These are phyloP conservation scores for Merops nubicus DNA, from an alignment of 2,113 vertebrate genomes.

Conservation along the genomic window DNA sequence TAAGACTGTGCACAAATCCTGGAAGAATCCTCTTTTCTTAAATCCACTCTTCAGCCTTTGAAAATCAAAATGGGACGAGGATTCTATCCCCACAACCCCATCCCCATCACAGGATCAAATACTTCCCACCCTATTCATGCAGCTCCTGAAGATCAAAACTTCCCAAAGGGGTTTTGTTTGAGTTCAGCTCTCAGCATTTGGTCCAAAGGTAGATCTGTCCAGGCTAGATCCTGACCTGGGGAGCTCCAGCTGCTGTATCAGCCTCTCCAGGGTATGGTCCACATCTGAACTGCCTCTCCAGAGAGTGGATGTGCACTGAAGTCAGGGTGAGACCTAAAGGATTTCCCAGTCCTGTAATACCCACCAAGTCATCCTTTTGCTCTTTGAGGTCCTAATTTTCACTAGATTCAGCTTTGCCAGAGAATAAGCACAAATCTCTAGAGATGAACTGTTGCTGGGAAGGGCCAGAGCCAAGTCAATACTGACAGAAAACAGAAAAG, in stretches of 20 bases:
- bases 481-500: neutral
- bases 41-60: neutral
- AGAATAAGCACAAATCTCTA: neutral
- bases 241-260: neutral
- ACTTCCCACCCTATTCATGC: neutral
- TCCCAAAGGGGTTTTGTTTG: neutral
- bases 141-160: neutral
- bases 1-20: neutral
- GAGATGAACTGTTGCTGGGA: neutral
- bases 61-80: fast-evolving
- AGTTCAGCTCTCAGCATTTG: neutral
- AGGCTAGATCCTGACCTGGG: neutral
- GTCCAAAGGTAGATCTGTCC: neutral
- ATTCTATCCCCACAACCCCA: neutral
- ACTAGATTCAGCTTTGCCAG: neutral
- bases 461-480: neutral
- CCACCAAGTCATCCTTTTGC: neutral
- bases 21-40: neutral
- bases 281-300: neutral
- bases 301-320: neutral
- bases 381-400: neutral
- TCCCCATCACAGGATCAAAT: neutral
- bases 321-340: neutral
- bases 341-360: neutral
- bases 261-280: neutral